A percentile compares a stretch with the other conserved stretches of the same genome.
Conservation (phyloP, 2,113 vertebrate species). For the Rhinopomastus cyanomelas region DNA sequence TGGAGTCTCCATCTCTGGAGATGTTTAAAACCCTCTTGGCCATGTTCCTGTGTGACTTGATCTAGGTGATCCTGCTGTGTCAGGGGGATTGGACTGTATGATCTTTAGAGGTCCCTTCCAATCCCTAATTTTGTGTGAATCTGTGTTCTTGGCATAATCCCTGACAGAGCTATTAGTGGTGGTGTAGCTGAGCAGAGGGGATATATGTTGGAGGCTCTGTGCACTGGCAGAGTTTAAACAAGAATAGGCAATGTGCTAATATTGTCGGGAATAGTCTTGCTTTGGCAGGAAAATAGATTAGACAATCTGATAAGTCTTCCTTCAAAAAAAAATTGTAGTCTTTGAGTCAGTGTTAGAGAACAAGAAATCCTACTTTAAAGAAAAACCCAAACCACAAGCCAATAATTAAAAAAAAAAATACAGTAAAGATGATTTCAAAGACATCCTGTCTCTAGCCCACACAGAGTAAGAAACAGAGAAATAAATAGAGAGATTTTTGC, state of each 20-base stretch:
- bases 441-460: not conserved
- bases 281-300: slow-evolving; percentile 36
- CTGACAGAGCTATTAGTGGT: not conserved
- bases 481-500: not conserved
- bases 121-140: too few species aligned
- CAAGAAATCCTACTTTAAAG: not conserved
- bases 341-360: not conserved
- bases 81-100: too few species aligned
- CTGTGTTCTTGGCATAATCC: not conserved
- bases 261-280: slow-evolving; percentile 49
- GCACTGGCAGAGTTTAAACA: slow-evolving; percentile 24
- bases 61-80: too few species aligned
- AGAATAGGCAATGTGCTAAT: slow-evolving; percentile 44
- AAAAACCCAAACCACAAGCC: not conserved
- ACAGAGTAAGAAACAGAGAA: not conserved
- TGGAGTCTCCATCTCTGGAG: too few species aligned
- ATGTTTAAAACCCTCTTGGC: too few species aligned
- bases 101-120: too few species aligned
- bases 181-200: not conserved
- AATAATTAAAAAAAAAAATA: not conserved
- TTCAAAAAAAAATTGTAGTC: not conserved
- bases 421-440: not conserved
- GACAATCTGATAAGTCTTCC: slow-evolving; percentile 17
- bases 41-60: too few species aligned
- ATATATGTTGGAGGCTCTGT: not conserved